phyloP scores from a whole-genome alignment of 2,113 vertebrate genomes.

The Mandrillus leucophaeus region DNA sequence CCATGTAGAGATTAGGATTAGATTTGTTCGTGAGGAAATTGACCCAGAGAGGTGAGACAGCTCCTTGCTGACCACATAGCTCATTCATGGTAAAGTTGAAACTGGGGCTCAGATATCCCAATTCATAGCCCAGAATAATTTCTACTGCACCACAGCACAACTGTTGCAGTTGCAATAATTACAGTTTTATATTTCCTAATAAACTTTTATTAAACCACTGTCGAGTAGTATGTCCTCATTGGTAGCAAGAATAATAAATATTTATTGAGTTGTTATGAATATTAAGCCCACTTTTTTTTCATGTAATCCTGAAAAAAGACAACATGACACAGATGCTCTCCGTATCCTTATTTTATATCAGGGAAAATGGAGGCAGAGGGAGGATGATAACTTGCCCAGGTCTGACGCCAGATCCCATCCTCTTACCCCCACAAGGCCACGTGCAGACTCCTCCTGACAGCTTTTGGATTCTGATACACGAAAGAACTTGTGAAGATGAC shows the following conservation, averaged over 20 bases:
- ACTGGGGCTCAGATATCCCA: background rate
- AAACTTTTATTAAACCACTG: background rate
- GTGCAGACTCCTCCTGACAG: background rate
- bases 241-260: conserved; percentile 6
- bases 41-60: background rate
- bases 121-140: background rate
- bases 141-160: background rate
- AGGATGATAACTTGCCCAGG: background rate
- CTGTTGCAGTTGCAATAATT: background rate
- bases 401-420: background rate
- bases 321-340: background rate
- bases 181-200: background rate
- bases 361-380: background rate
- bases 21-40: background rate
- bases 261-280: conserved; percentile 20
- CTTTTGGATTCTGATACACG: background rate
- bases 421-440: background rate
- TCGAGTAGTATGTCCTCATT: background rate
- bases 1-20: background rate
- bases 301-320: background rate
- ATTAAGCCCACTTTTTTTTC: background rate
- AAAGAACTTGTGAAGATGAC: background rate
- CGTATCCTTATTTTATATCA: background rate
- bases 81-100: background rate
- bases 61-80: background rate